These are phyloP conservation scores for Notarius lentiginosus DNA, from an alignment of 2,113 vertebrate genomes.

Conservation along the genomic window DNA sequence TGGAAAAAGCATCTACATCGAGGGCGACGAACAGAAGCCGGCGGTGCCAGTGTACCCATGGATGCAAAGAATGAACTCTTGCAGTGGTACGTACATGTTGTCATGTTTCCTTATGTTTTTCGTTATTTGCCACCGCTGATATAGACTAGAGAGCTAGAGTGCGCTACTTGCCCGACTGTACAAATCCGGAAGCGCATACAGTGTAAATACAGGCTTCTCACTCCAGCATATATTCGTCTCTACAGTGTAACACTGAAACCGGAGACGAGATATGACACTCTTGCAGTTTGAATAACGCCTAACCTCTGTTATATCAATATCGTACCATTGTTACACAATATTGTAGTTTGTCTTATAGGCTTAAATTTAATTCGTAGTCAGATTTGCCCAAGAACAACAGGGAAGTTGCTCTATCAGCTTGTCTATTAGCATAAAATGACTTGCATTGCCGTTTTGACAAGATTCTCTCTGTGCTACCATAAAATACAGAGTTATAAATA, in stretches of 20 bases:
- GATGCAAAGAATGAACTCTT: slow-evolving; percentile 95
- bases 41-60: slow-evolving; percentile 85
- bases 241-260: slow-evolving; percentile 49
- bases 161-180: slow-evolving; percentile 47
- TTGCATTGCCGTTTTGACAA: slow-evolving; percentile 33
- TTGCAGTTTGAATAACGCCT: background rate
- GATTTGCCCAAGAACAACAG: slow-evolving; percentile 8
- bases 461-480: background rate
- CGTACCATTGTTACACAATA: background rate
- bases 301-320: background rate
- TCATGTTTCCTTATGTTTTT: slow-evolving; percentile 46
- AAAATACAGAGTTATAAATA: background rate
- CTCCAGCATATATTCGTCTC: slow-evolving; percentile 30
- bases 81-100: slow-evolving; percentile 85
- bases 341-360: slow-evolving; percentile 12
- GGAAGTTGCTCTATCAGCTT: slow-evolving; percentile 14
- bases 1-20: slow-evolving; percentile 82
- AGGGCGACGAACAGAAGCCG: slow-evolving; percentile 87
- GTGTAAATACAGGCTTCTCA: slow-evolving; percentile 52
- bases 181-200: slow-evolving; percentile 56
- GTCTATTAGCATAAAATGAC: slow-evolving; percentile 27
- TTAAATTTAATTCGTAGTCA: slow-evolving; percentile 28
- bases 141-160: slow-evolving; percentile 49
- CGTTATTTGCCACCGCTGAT: slow-evolving; percentile 55
- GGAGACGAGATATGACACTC: slow-evolving; percentile 25